A percentile compares a stretch with the other conserved stretches of the same genome.
phyloP scores from a whole-genome alignment of 2,797 vertebrate genomes.

The Myripristis murdjan region DNA sequence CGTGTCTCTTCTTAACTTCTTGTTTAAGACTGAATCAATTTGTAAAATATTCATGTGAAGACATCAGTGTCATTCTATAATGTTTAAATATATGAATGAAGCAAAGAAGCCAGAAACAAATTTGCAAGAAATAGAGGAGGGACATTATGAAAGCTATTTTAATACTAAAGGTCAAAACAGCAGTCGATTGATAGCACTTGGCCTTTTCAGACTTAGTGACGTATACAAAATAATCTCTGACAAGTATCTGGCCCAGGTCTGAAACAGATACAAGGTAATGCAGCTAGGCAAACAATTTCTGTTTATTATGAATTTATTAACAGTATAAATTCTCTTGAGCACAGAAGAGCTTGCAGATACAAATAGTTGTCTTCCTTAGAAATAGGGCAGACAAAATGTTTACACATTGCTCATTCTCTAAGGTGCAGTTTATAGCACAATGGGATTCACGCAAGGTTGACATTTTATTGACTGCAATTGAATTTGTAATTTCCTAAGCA shows the following conservation, averaged over 20 bases:
- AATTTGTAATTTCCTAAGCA: background rate
- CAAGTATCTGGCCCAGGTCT: no score
- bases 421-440: background rate
- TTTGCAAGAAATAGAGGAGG: no score
- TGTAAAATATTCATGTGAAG: background rate
- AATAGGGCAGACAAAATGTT: background rate
- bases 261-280: background rate
- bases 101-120: no score
- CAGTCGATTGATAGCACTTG: no score
- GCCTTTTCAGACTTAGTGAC: no score
- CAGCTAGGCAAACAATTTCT: background rate
- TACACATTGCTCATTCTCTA: constrained; percentile 8
- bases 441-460: background rate
- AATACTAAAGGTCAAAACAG: no score
- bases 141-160: no score
- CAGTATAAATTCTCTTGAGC: background rate
- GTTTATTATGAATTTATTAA: constrained; percentile 20
- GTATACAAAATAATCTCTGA: no score
- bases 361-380: background rate
- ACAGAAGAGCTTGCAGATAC: background rate
- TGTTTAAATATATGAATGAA: no score
- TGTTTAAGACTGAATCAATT: background rate
- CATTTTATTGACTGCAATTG: background rate
- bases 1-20: no score
- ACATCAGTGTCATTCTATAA: background rate